Percentiles rank a stretch among this genome's conserved stretches.
phyloP scores from a whole-genome alignment of 2,888 invertebrate genomes.

The Nymphalis polychloros region DNA sequence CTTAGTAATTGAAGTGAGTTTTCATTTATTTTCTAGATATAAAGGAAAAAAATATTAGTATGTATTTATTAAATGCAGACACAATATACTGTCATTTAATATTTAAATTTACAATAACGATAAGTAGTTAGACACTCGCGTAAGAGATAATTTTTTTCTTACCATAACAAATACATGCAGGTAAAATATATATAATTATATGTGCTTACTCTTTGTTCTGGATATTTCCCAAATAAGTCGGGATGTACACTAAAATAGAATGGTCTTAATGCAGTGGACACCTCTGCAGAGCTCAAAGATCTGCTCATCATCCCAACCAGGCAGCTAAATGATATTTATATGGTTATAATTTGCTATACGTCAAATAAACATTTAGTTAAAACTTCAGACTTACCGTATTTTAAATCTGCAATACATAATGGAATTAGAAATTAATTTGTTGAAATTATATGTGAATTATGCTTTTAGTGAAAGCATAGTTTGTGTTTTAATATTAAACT shows the following conservation, averaged over 20 bases:
- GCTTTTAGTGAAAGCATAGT: not conserved
- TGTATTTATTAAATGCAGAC: too few species aligned
- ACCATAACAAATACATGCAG: not conserved
- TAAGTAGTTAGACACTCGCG: not conserved
- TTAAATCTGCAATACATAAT: constrained; percentile 46
- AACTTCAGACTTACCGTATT: constrained; percentile 56
- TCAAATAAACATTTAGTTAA: constrained; percentile 10
- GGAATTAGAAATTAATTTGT: constrained; percentile 12
- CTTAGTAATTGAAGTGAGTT: constrained; percentile 93
- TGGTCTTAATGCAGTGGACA: constrained; percentile 94
- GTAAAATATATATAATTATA: constrained; percentile 18
- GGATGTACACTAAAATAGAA: constrained; percentile 98
- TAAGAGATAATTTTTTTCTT: too few species aligned
- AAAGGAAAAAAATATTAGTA: constrained; percentile 18
- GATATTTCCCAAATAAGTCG: constrained; percentile 95
- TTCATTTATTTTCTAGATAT: constrained; percentile 91
- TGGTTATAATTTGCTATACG: not conserved
- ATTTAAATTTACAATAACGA: not conserved
- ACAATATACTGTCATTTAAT: not conserved
- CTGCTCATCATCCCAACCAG: constrained; percentile 57
- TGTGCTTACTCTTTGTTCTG: constrained; percentile 88
- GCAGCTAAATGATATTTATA: constrained; percentile 43
- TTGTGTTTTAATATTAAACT: not conserved
- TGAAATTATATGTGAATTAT: constrained; percentile 22
- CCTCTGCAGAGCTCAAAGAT: constrained; percentile 88